A percentile compares a stretch with the other conserved stretches of the same genome.
phyloP scores from a whole-genome alignment of 2,888 invertebrate genomes.

The Mimachlamys varia region DNA sequence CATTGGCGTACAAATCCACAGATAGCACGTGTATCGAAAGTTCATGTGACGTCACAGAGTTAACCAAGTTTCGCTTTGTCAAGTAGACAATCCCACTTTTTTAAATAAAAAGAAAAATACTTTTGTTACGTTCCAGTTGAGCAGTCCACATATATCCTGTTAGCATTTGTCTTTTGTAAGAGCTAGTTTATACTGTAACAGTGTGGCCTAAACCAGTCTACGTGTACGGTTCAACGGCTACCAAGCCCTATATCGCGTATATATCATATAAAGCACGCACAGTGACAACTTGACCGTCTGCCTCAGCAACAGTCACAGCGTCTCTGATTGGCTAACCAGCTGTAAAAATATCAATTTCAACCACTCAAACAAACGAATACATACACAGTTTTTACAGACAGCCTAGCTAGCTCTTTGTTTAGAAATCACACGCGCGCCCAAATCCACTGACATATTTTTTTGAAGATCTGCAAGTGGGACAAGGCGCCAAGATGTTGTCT shows the following conservation, averaged over 20 bases:
- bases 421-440: constrained; percentile 17
- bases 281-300: constrained; percentile 33
- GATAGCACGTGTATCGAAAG: not conserved
- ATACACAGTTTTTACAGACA: not conserved
- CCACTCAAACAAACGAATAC: constrained; percentile 10
- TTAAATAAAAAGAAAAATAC: not conserved
- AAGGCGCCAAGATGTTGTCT: constrained; percentile 19
- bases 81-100: not conserved
- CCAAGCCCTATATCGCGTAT: not conserved
- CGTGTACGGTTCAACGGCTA: not conserved
- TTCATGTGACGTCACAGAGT: constrained; percentile 8
- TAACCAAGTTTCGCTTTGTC: constrained; percentile 11
- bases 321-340: constrained; percentile 18
- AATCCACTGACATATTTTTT: constrained; percentile 7
- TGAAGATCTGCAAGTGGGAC: not conserved
- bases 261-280: not conserved
- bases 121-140: constrained; percentile 15
- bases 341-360: not conserved
- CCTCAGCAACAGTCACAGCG: constrained; percentile 12
- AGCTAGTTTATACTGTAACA: not conserved
- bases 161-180: not conserved
- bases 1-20: not conserved
- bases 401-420: not conserved
- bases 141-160: not conserved
- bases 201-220: not conserved